phyloP scores from a whole-genome alignment of 1,140 invertebrate species.

The Drosophila nannoptera region DNA sequence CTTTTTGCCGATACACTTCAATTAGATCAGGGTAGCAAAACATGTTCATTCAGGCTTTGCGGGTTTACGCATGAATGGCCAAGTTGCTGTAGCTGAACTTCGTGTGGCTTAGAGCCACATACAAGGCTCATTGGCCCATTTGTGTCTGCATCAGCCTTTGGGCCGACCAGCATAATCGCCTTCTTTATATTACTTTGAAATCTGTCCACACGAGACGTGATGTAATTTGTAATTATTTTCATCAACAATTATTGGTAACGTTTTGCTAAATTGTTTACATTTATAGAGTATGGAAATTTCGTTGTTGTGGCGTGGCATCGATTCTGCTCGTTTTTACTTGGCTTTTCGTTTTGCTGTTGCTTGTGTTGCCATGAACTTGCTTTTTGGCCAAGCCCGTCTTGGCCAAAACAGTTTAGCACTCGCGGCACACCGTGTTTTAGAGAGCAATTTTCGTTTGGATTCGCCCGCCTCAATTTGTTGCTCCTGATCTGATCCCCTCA shows the following conservation, averaged over 20 bases:
- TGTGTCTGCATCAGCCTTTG: too few species aligned
- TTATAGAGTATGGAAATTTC: slow-evolving; percentile 7
- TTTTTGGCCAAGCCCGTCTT: slow-evolving; percentile 12
- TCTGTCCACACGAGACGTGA: neutral
- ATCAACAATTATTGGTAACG: neutral
- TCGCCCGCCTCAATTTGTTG: slow-evolving; percentile 34
- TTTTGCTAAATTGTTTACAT: neutral
- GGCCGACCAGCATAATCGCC: neutral
- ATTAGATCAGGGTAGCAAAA: slow-evolving; percentile 21
- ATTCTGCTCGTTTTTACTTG: slow-evolving; percentile 1
- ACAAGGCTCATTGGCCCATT: neutral
- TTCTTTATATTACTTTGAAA: neutral
- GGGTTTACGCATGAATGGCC: slow-evolving; percentile 15
- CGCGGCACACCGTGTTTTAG: slow-evolving; percentile 12
- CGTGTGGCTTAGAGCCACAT: neutral
- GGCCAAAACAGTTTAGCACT: slow-evolving; percentile 13
- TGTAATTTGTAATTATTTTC: neutral
- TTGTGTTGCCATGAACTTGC: slow-evolving; percentile 39
- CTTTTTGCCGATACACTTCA: slow-evolving; percentile 26
- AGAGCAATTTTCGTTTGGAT: slow-evolving; percentile 62
- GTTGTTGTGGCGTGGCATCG: neutral
- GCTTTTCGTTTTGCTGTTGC: neutral
- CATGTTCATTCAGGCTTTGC: slow-evolving; percentile 17
- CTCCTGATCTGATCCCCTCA: neutral
- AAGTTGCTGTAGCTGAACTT: slow-evolving; percentile 1